Evolutionary conservation across 2,113 vertebrate genomes (phyloP), one percentile per base, ranked within the genome.

Genomic region (Pleuronectes platessa): DNA sequence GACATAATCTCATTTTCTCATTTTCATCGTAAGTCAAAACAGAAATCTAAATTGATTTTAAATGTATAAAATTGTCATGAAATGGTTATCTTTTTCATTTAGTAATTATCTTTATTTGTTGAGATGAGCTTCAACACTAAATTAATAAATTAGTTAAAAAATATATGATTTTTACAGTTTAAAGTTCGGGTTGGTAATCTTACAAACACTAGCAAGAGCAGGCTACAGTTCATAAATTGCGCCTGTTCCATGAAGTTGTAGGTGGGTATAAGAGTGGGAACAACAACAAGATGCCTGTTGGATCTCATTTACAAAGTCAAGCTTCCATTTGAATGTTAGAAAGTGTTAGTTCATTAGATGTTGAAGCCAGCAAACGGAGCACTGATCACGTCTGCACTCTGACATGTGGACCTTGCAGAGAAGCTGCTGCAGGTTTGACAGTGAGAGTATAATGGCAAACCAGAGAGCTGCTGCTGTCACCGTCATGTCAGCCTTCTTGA

Each of bases 391-490:
- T 26, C 59, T 63, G 58, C 58, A 47, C 60, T 26, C 21, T 62
- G 73, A 68, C 74, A 61, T 63, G 40, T 45, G 73, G 53, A 59
- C 76, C 76, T 61, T 2, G 26, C 31, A 31, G 31, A 31, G 5
- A 4, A 31, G 27, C 31, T 56, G 66, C 69, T 23, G 35, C 53
- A 61, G 21, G 68, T 69, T 40, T 65, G 58, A 62, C 40, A 61
- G 62, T n/a, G 53, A 21, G 35, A 68, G 53, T 47, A 14, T 68
- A 54, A 58, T 23, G 63, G 24, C 68, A 40, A 71, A 69, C 12
- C 78, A 54, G 13, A 67, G 40, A n/a, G 53, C 67, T 47, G 0
- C 64, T 59, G 31, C 31, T 31, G 6, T 31, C 5, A 27, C 27
- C 4, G 27, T 27, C 27, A 3, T 27, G 40, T 73, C 69, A 71